phyloP scores from a whole-genome alignment of 23 tunicate genomes.

The Oikopleura albicans region DNA sequence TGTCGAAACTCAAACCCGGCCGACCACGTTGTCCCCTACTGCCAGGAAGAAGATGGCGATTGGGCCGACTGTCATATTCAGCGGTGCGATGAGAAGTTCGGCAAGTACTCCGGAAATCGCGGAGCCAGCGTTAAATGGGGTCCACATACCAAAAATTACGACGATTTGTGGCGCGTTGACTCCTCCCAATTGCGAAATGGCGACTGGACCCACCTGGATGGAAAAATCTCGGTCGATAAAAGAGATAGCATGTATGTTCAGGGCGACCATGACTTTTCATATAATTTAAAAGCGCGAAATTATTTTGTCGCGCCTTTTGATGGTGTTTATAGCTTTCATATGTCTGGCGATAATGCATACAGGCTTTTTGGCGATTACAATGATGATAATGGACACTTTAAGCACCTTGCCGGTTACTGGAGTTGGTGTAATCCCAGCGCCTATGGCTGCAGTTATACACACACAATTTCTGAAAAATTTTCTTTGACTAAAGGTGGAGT shows the following conservation, averaged over 20 bases:
- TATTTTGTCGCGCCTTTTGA: background rate
- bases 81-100: background rate
- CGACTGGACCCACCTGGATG: background rate
- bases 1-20: background rate
- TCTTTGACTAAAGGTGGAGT: too few species aligned
- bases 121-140: background rate
- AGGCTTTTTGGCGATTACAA: background rate
- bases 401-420: too few species aligned
- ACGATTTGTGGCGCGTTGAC: background rate
- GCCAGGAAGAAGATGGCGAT: background rate
- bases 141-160: too few species aligned
- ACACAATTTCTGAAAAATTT: background rate
- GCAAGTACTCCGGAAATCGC: slow-evolving; percentile 4
- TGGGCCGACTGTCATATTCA: background rate
- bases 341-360: background rate
- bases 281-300: background rate
- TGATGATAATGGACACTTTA: too few species aligned
- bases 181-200: background rate
- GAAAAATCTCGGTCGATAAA: background rate
- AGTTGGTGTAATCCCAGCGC: too few species aligned
- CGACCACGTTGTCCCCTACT: background rate
- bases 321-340: background rate
- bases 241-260: background rate
- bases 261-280: background rate
- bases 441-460: background rate